These are phyloP conservation scores for Rhyacophila brunnea DNA, from an alignment of 1,140 invertebrate species.

Conservation along the genomic window DNA sequence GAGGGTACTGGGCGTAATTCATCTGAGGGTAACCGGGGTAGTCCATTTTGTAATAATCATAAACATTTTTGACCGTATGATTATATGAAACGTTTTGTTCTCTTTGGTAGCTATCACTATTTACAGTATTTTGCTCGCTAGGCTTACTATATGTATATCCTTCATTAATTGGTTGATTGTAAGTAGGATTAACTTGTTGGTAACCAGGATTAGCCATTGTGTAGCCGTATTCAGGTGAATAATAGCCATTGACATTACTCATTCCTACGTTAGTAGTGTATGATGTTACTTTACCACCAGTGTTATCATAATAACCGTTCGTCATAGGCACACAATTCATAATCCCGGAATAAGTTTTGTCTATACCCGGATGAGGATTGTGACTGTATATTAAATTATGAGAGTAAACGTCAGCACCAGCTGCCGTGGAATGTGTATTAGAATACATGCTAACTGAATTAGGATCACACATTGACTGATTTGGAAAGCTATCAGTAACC, in stretches of 20 bases:
- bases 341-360: too few relatives aligned
- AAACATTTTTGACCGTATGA: conserved; percentile 9
- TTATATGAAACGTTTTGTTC: conserved; percentile 1
- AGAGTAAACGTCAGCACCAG: conserved; percentile 11
- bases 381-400: conserved; percentile 3
- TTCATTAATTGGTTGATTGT: conserved; percentile 11
- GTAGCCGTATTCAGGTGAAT: conserved; percentile 24
- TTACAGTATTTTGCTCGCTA: conserved; percentile 5
- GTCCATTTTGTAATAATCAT: conserved; percentile 16
- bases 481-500: too few relatives aligned
- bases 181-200: conserved; percentile 14
- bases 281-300: conserved; percentile 6
- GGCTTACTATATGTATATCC: background rate
- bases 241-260: conserved; percentile 18
- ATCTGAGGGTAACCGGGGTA: conserved; percentile 14
- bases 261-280: conserved; percentile 8
- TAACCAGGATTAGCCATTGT: conserved; percentile 2
- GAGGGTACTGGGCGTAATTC: conserved; percentile 39
- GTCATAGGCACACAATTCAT: background rate
- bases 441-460: conserved; percentile 1
- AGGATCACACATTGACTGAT: too few relatives aligned
- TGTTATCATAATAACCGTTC: conserved; percentile 20
- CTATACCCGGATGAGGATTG: too few relatives aligned
- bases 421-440: conserved; percentile 11
- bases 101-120: conserved; percentile 16